Percentiles rank a stretch among this genome's conserved stretches.
Evolutionary conservation across 2,113 vertebrate genomes (phyloP).

Genomic region (Xenotilapia longispinis): DNA sequence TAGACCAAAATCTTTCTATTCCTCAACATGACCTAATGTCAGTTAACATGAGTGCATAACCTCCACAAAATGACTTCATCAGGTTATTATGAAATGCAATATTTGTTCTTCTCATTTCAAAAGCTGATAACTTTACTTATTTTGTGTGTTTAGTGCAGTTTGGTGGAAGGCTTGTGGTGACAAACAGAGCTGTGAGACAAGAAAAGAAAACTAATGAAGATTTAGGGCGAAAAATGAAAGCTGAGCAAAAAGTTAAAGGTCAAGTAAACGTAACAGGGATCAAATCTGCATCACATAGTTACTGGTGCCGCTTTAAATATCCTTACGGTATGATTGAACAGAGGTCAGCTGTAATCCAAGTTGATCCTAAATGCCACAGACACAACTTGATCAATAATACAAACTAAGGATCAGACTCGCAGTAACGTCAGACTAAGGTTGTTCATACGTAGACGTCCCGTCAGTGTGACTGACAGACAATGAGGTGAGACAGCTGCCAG

Average conservation of each 20-base stretch:
- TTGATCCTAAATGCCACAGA: neutral
- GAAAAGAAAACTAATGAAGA: neutral
- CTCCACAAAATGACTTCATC: neutral
- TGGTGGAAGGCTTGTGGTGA: neutral
- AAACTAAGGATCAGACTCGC: neutral
- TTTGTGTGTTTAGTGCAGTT: neutral
- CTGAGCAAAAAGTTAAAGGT: neutral
- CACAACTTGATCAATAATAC: constrained; percentile 32
- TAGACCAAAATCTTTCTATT: neutral
- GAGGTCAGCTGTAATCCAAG: neutral
- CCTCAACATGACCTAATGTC: neutral
- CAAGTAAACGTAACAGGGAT: neutral
- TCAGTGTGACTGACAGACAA: constrained; percentile 10
- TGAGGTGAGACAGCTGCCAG: neutral
- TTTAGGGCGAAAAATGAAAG: neutral
- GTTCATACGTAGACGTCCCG: neutral
- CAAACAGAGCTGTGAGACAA: neutral
- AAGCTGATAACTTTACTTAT: neutral
- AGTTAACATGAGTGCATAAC: neutral
- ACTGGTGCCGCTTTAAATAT: neutral
- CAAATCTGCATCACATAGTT: neutral
- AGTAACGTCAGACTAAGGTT: constrained; percentile 17
- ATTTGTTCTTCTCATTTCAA: neutral
- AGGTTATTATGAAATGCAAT: neutral
- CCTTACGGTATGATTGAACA: neutral